Evolutionary conservation across 1,140 invertebrate genomes (phyloP), one percentile per base, ranked within the genome.

Genomic region (Agrypnia vestita): DNA sequence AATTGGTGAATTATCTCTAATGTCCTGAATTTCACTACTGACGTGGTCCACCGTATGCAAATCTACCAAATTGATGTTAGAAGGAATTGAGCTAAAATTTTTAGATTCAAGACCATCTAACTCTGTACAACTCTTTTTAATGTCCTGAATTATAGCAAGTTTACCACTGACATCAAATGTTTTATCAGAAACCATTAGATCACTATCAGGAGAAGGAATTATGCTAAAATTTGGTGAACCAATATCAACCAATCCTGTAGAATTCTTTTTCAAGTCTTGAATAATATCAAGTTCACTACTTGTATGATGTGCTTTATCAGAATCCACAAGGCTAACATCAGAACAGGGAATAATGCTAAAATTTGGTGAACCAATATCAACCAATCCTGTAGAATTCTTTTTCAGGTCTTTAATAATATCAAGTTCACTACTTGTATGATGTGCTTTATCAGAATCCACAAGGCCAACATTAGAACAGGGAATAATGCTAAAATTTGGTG

Each of bases 181-280:
- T 64, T 64, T 4, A n/a, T 59, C 12, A 9, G 17, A 10, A 19
- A 10, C 55, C 9, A 35, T 35, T 35, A 59, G 17, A 19, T 59
- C 15, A 46, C 19, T 17, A 43, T 7, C 61, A 47, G 21, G 13
- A 17, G 64, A 7, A 69, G 43, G 44, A 47, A 73, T 73, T 55
- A 35, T 35, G 25, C 49, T 73, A 44, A 73, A 55, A 53, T 73
- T 73, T 55, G 71, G 71, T 15, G 71, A 56, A 35, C 11, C 47
- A 7, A 73, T 55, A 19, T 55, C 19, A 10, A 35, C 71, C 49
- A 73, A 35, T 55, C 25, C 71, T 12, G 71, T 73, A 19, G 71
- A 73, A 44, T 73, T 73, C 49, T 73, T 73, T 10, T 13, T 17
- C 8, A n/a, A 12, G 11, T 64, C 25, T 64, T 25, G 19, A 35